Evolutionary conservation across 2,797 vertebrate species (phyloP).

Genomic region (Melanotaenia parkinsoni): DNA sequence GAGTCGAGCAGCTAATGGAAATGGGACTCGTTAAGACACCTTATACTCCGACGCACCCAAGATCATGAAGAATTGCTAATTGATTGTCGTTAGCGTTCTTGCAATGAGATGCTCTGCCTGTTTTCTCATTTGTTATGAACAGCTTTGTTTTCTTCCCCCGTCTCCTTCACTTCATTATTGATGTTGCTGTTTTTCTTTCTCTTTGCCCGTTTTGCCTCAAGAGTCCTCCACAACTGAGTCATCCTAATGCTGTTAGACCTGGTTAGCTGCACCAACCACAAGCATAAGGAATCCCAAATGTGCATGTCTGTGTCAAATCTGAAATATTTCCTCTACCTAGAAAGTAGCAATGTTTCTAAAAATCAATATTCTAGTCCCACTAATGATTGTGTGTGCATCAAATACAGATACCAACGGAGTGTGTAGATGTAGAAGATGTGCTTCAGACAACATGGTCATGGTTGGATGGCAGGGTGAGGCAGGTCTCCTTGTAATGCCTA

Average conservation of each 20-base stretch:
- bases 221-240: conserved; percentile 41
- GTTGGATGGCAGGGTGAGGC: conserved; percentile 59
- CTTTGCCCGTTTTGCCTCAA: conserved; percentile 37
- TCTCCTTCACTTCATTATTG: conserved; percentile 79
- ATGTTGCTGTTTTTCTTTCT: conserved; percentile 66
- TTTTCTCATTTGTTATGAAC: conserved; percentile 79
- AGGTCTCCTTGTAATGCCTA: conserved; percentile 64
- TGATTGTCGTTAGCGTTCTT: conserved; percentile 79
- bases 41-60: conserved; percentile 75
- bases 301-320: conserved; percentile 7
- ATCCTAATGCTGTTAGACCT: conserved; percentile 36
- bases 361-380: conserved; percentile 39
- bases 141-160: conserved; percentile 73
- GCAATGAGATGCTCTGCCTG: conserved; percentile 76
- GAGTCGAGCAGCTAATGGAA: conserved; percentile 80
- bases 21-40: conserved; percentile 82
- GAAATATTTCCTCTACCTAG: conserved; percentile 29
- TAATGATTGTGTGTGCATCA: conserved; percentile 45
- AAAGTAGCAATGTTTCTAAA: conserved; percentile 17
- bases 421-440: conserved; percentile 53
- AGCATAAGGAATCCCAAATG: conserved; percentile 13
- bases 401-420: conserved; percentile 22
- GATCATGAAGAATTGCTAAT: conserved; percentile 82
- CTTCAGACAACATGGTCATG: conserved; percentile 56
- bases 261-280: conserved; percentile 43